A percentile compares a stretch with the other conserved stretches of the same genome.
Evolutionary conservation across 1,140 invertebrate genomes (phyloP).

Genomic region (Choristoneura fumiferana): DNA sequence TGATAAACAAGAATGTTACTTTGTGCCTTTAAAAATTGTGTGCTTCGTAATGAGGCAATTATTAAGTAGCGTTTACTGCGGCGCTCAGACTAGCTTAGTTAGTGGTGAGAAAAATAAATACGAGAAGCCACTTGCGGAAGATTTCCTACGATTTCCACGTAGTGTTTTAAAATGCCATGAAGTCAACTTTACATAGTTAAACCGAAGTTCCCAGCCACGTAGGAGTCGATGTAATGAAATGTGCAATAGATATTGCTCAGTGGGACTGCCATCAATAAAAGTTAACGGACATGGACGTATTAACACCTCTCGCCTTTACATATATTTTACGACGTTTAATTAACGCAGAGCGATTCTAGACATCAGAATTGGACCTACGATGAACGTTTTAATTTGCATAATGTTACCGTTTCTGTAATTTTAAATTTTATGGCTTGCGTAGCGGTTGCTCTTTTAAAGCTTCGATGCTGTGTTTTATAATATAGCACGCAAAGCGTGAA

Average conservation of each 20-base stretch:
- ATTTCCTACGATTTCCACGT: no score
- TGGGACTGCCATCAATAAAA: constrained; percentile 23
- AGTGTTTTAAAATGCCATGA: constrained; percentile 2
- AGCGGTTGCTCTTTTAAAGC: constrained; percentile 26
- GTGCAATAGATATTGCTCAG: constrained; percentile 17
- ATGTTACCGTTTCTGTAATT: constrained; percentile 45
- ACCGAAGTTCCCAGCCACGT: no score
- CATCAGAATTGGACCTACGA: constrained; percentile 32
- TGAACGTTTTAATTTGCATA: constrained; percentile 42
- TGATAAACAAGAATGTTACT: constrained; percentile 28
- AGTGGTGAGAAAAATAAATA: neutral
- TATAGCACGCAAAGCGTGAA: constrained; percentile 4
- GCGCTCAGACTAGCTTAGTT: neutral
- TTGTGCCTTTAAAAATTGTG: constrained; percentile 21
- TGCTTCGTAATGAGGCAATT: constrained; percentile 24
- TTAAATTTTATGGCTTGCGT: constrained; percentile 46
- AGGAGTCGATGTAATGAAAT: constrained; percentile 14
- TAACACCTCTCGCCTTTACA: constrained; percentile 19
- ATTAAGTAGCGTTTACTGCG: neutral
- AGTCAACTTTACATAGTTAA: no score
- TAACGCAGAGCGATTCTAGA: constrained; percentile 21
- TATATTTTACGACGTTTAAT: constrained; percentile 24
- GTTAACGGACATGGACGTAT: constrained; percentile 19
- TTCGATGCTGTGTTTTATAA: constrained; percentile 9
- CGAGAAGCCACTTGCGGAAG: neutral